phyloP scores from a whole-genome alignment of 1,140 invertebrate genomes.

The Drosophila nebulosa region DNA sequence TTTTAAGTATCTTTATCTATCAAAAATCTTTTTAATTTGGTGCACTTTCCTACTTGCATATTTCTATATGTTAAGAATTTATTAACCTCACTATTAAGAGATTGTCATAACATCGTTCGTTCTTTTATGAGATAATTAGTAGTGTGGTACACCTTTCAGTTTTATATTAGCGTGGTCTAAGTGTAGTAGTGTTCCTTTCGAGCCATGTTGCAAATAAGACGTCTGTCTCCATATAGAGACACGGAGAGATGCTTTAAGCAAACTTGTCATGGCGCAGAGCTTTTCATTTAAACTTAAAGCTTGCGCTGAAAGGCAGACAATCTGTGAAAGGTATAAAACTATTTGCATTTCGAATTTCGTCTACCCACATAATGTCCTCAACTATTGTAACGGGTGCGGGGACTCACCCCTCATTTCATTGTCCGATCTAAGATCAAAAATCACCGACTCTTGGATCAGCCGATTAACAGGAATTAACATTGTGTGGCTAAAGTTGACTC shows the following conservation, averaged over 20 bases:
- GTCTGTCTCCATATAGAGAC: too few species aligned
- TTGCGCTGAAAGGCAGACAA: not conserved
- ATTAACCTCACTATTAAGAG: too few species aligned
- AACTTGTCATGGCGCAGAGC: not conserved
- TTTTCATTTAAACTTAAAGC: not conserved
- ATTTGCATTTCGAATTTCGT: not conserved
- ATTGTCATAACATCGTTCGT: too few species aligned
- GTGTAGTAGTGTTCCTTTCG: too few species aligned
- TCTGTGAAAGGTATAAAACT: not conserved
- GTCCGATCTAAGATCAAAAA: conserved; percentile 42
- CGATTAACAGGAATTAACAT: conserved; percentile 73
- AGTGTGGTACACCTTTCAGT: too few species aligned
- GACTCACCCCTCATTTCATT: not conserved
- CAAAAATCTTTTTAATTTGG: too few species aligned
- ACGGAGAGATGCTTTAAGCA: not conserved
- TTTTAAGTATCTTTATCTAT: too few species aligned
- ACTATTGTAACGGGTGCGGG: not conserved
- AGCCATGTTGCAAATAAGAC: too few species aligned
- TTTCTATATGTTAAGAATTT: too few species aligned
- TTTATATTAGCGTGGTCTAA: too few species aligned
- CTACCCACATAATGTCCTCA: not conserved
- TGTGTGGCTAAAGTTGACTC: conserved; percentile 46
- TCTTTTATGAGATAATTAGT: too few species aligned
- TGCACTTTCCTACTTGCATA: too few species aligned
- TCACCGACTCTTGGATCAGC: conserved; percentile 12